phyloP scores from a whole-genome alignment of 2,113 vertebrate genomes.

The Oreocharis arfaki region DNA sequence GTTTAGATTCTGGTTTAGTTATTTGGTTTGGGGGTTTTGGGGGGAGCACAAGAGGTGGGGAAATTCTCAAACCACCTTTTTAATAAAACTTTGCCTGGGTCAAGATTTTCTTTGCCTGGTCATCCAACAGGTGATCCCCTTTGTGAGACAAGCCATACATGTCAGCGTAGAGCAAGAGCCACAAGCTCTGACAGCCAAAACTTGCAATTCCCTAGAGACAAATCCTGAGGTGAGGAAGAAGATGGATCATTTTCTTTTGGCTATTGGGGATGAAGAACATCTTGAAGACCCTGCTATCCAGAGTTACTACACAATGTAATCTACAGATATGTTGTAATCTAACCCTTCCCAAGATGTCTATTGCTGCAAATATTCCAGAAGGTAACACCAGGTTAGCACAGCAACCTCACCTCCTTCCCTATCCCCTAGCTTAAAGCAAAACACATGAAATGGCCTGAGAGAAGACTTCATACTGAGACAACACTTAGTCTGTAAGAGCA shows the following conservation, averaged over 20 bases:
- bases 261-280: not conserved
- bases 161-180: not conserved
- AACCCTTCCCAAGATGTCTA: not conserved
- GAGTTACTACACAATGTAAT: not conserved
- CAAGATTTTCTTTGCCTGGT: not conserved
- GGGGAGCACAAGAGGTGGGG: not conserved
- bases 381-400: not conserved
- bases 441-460: not conserved
- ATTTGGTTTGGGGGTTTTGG: not conserved
- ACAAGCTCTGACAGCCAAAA: not conserved
- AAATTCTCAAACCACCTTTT: not conserved
- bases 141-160: not conserved
- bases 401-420: not conserved
- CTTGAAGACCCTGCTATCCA: not conserved
- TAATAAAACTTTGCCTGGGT: not conserved
- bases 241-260: not conserved
- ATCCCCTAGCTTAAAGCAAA: not conserved
- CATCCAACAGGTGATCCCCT: not conserved
- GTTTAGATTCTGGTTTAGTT: not conserved
- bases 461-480: not conserved
- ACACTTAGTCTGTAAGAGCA: not conserved
- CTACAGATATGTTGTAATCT: not conserved
- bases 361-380: not conserved
- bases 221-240: not conserved
- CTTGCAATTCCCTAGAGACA: not conserved